These are phyloP conservation scores for Drosophila ochracea DNA, from an alignment of 2,888 invertebrate genomes.

Conservation along the genomic window DNA sequence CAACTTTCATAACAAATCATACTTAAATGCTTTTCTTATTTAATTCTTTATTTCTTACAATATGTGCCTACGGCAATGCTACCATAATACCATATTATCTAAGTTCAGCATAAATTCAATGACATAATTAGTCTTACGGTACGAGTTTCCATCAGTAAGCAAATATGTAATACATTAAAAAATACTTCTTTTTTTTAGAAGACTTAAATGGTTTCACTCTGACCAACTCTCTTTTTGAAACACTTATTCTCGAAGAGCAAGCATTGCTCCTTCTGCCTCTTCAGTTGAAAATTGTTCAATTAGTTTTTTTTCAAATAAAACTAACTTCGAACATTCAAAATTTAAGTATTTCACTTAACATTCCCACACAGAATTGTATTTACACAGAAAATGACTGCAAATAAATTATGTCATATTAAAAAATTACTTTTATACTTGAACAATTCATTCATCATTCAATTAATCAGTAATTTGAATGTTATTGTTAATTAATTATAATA, in stretches of 20 bases:
- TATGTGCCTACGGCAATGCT: not conserved
- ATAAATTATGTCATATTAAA: not conserved
- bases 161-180: not conserved
- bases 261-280: not conserved
- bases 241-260: too few relatives aligned
- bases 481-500: too few relatives aligned
- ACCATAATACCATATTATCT: not conserved
- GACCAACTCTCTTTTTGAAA: not conserved
- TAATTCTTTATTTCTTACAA: not conserved
- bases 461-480: not conserved
- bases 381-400: not conserved
- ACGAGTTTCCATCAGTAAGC: not conserved
- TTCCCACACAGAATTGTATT: not conserved
- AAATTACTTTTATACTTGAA: not conserved
- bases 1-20: not conserved
- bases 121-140: not conserved
- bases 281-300: not conserved
- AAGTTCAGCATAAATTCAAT: not conserved
- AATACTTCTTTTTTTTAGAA: rapidly evolving
- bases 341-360: not conserved
- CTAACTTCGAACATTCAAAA: not conserved
- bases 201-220: not conserved
- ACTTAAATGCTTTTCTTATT: not conserved
- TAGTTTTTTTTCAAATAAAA: not conserved
- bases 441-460: too few relatives aligned